These are phyloP conservation scores for Melikaiella ostensackeni DNA, from an alignment of 2,888 invertebrate species.

Conservation along the genomic window DNA sequence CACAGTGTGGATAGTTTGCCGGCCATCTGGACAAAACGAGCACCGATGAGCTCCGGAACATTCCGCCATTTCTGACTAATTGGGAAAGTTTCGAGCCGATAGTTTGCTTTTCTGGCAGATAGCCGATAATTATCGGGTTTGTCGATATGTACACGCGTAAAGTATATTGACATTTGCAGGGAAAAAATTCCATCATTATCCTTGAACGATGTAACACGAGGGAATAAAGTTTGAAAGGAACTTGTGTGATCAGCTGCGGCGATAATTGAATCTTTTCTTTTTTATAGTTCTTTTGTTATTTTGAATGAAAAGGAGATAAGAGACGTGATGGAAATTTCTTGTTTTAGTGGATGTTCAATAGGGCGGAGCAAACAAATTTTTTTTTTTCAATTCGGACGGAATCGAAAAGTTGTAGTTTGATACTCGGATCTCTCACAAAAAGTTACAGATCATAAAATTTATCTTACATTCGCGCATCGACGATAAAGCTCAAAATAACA, in stretches of 20 bases:
- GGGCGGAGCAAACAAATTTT: too few relatives aligned
- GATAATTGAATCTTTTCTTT: not conserved
- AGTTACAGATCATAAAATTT: too few relatives aligned
- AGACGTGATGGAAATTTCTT: not conserved
- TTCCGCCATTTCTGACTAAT: slow-evolving; percentile 59
- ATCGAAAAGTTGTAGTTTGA: too few relatives aligned
- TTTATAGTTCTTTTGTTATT: not conserved
- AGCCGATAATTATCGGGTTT: slow-evolving; percentile 44
- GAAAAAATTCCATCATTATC: not conserved
- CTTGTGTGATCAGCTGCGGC: not conserved
- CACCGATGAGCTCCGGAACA: slow-evolving; percentile 29
- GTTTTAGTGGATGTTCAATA: not conserved
- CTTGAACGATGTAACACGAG: not conserved
- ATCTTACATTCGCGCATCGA: too few relatives aligned
- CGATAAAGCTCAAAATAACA: too few relatives aligned
- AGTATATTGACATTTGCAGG: slow-evolving; percentile 1
- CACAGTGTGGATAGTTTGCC: not conserved
- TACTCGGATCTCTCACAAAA: too few relatives aligned
- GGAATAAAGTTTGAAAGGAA: not conserved
- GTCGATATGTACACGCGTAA: slow-evolving; percentile 11
- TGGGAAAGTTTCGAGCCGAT: slow-evolving; percentile 61
- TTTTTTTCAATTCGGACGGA: too few relatives aligned
- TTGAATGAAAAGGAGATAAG: too few relatives aligned
- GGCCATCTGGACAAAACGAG: slow-evolving; percentile 27
- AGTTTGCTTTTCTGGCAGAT: slow-evolving; percentile 47